Evolutionary conservation across 37 sponge, comb jelly and placozoan species (phyloP).

Genomic region (Corticium candelabrum): DNA sequence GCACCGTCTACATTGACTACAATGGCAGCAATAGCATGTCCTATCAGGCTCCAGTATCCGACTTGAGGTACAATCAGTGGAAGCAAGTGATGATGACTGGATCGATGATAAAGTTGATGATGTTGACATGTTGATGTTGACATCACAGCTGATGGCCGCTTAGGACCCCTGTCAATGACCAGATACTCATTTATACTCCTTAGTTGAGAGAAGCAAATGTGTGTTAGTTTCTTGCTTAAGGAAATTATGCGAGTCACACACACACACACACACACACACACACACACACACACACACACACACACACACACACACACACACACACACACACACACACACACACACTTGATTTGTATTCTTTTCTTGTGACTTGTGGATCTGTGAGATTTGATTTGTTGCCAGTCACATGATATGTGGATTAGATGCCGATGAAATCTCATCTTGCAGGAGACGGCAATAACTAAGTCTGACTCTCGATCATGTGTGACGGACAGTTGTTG

Average conservation of each 20-base stretch:
- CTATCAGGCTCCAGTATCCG: too few species aligned
- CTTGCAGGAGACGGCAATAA: too few species aligned
- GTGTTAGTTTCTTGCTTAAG: too few species aligned
- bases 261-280: background rate
- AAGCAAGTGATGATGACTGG: conserved; percentile 46
- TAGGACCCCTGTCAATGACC: conserved; percentile 76
- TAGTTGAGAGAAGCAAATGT: too few species aligned
- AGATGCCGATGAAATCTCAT: conserved; percentile 31
- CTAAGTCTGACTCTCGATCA: conserved; percentile 52
- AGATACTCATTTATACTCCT: too few species aligned
- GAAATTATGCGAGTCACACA: background rate
- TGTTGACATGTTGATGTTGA: conserved; percentile 71
- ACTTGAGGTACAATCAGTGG: conserved; percentile 62
- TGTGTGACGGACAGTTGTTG: too few species aligned
- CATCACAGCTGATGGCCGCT: conserved; percentile 34
- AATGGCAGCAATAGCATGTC: too few species aligned
- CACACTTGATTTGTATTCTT: too few species aligned
- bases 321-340: background rate
- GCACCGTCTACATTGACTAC: too few species aligned
- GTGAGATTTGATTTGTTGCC: conserved; percentile 81
- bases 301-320: background rate
- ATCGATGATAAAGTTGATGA: conserved; percentile 73
- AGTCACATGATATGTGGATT: conserved; percentile 43
- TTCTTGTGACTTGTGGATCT: conserved; percentile 38
- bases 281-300: background rate